These are phyloP conservation scores for Parascotia fuliginaria DNA, from an alignment of 2,888 invertebrate genomes.

Conservation along the genomic window DNA sequence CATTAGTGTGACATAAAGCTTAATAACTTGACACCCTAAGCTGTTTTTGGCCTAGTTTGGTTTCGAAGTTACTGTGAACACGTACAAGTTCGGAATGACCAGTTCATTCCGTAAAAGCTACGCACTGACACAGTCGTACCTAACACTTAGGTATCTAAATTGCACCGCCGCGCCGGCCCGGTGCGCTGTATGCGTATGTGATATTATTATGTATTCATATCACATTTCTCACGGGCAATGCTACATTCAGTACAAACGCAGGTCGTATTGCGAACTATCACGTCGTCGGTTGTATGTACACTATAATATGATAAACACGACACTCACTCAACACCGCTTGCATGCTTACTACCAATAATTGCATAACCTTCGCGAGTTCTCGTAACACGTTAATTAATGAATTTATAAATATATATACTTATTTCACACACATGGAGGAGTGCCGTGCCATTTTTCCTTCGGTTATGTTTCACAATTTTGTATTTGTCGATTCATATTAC, in stretches of 20 bases:
- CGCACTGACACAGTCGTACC: slow-evolving; percentile 14
- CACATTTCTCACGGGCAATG: slow-evolving; percentile 68
- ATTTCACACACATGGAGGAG: slow-evolving; percentile 38
- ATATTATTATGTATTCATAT: slow-evolving; percentile 64
- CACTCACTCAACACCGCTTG: slow-evolving; percentile 31
- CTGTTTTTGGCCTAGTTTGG: slow-evolving; percentile 5
- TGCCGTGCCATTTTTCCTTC: slow-evolving; percentile 43
- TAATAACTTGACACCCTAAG: slow-evolving; percentile 1
- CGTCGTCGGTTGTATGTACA: slow-evolving; percentile 32
- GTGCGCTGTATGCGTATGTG: slow-evolving; percentile 54
- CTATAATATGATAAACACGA: slow-evolving; percentile 41
- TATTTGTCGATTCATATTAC: slow-evolving; percentile 34
- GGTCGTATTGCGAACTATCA: slow-evolving; percentile 56
- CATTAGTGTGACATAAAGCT: slow-evolving; percentile 1
- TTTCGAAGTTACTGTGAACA: neutral
- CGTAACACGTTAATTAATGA: slow-evolving; percentile 61
- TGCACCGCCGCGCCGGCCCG: slow-evolving; percentile 41
- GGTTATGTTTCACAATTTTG: slow-evolving; percentile 50
- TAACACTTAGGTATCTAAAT: slow-evolving; percentile 50
- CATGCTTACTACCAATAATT: slow-evolving; percentile 48
- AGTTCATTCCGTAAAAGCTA: slow-evolving; percentile 35
- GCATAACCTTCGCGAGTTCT: slow-evolving; percentile 52
- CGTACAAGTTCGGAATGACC: slow-evolving; percentile 18
- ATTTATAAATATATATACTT: slow-evolving; percentile 39
- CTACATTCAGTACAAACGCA: slow-evolving; percentile 43